Conservation (phyloP, 2,888 invertebrate species). For the Eristalis arbustorum region DNA sequence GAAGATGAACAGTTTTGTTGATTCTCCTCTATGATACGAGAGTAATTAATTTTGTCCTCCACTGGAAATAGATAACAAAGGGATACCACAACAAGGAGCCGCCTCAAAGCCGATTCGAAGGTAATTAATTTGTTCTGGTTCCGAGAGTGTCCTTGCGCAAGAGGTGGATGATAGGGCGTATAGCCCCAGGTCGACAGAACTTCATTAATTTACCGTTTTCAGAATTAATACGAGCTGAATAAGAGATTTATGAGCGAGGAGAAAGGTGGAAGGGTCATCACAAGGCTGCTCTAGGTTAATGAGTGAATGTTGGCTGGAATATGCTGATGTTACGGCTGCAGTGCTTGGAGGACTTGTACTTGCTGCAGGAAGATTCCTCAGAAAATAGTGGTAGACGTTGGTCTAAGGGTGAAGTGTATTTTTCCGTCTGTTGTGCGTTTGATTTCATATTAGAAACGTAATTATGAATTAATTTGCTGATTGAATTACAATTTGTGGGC, state of each 20-base stretch:
- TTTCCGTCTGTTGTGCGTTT: too few species aligned
- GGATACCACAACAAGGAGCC: background rate
- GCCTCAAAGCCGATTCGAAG: background rate
- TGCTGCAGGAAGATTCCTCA: background rate
- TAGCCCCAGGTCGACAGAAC: background rate
- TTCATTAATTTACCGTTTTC: slow-evolving; percentile 23
- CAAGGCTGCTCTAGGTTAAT: slow-evolving; percentile 1
- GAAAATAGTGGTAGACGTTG: too few species aligned
- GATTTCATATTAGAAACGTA: too few species aligned
- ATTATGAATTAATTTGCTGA: too few species aligned
- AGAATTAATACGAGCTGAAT: background rate
- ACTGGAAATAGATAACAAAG: slow-evolving; percentile 9
- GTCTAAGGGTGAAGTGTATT: too few species aligned
- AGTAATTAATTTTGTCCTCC: slow-evolving; percentile 23
- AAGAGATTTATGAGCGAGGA: background rate
- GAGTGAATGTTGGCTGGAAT: background rate
- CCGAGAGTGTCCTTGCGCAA: slow-evolving; percentile 2
- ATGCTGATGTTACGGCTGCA: background rate
- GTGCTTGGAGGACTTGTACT: background rate
- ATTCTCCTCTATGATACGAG: background rate
- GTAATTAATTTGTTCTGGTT: slow-evolving; percentile 22
- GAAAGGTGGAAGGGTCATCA: background rate
- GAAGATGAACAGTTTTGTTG: background rate
- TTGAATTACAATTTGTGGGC: too few species aligned
- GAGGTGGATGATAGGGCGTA: slow-evolving; percentile 22